Evolutionary conservation across 2,113 vertebrate genomes (phyloP), one percentile per base, ranked within the genome.

Genomic region (Struthidea cinerea): DNA sequence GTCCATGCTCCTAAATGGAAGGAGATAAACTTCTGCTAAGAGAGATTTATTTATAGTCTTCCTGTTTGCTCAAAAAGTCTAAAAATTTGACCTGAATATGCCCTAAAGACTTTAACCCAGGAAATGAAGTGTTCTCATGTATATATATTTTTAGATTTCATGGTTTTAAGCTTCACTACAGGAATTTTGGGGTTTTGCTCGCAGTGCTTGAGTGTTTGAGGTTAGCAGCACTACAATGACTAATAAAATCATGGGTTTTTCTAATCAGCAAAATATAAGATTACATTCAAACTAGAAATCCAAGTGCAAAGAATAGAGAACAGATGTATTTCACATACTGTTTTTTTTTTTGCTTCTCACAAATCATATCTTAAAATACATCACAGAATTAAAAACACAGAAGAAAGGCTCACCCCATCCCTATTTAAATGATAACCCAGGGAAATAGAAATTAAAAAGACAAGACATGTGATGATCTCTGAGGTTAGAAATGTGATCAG

Each of bases 1-100:
- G 86, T 81, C 83, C 46, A 67, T 42, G 76, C 74, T 84, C 23
- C 57, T 42, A n/a, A 94, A 79, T 84, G 91, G 89, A 96, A 97
- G 56, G 64, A 71, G 86, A 59, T 89, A 94, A 94, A 94, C 65
- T 79, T 82, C 61, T 78, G 49, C 49, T 94, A 78, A 75, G 93
- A 94, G 30, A 56, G 75, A 57, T 74, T 84, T 97, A 96, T 96
- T 96, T 92, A 91, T 95, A 94, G 65, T 84, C 93, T 94, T 95
- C 89, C 94, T 96, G 89, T 96, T 96, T 94, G 88, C 71, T 94
- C 47, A 89, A 70, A 88, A 84, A 67, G 68, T 78, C 91, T 80
- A 60, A 88, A 87, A 89, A 81, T 95, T 77, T 96, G 94, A 93
- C 95, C 89, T 95, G 55, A 93, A 65, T 65, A 59, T 86, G 71